These are phyloP conservation scores for Phylloscopus trochiloides DNA, from an alignment of 2,113 vertebrate genomes.

Conservation along the genomic window DNA sequence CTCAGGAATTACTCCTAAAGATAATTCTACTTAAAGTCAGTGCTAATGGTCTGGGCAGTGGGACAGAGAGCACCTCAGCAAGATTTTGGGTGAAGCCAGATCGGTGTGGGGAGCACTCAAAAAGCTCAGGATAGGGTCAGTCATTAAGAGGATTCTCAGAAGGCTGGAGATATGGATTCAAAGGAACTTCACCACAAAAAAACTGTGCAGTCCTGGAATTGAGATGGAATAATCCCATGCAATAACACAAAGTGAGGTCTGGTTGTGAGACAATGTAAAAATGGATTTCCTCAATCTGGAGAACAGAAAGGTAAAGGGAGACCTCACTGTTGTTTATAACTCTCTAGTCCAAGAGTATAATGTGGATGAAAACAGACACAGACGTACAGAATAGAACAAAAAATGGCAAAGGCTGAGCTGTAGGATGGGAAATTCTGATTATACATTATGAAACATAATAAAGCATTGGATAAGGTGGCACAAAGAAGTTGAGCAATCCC, in stretches of 20 bases:
- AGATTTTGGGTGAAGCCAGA: background rate
- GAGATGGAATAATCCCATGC: background rate
- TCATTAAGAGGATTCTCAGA: background rate
- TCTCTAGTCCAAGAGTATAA: background rate
- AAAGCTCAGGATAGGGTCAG: background rate
- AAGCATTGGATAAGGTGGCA: background rate
- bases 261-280: background rate
- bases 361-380: background rate
- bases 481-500: background rate
- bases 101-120: background rate
- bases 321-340: background rate
- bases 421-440: background rate
- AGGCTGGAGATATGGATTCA: accelerated
- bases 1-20: background rate
- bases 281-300: background rate
- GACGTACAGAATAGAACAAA: background rate
- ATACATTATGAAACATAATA: background rate
- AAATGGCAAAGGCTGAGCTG: background rate
- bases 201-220: background rate
- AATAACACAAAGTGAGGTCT: background rate
- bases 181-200: background rate
- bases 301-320: background rate
- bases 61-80: background rate
- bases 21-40: background rate
- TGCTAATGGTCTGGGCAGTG: background rate